These are phyloP conservation scores for Zygogramma bicolorata DNA, from an alignment of 2,888 invertebrate genomes.

Conservation along the genomic window DNA sequence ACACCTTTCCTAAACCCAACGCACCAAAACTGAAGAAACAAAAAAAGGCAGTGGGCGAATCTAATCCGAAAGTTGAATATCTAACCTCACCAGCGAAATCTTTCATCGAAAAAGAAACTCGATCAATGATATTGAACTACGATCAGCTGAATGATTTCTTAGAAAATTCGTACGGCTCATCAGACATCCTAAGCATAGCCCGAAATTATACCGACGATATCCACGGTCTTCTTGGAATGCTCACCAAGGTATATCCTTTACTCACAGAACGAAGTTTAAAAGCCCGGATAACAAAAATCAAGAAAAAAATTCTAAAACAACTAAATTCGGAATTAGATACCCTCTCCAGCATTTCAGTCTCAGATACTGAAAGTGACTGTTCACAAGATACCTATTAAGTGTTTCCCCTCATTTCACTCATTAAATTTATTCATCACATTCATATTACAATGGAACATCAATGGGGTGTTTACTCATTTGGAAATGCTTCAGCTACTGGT, in stretches of 20 bases:
- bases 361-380: constrained; percentile 1
- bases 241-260: background rate
- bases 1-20: constrained; percentile 1
- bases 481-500: background rate
- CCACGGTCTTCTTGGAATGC: constrained; percentile 1
- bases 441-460: constrained; percentile 5
- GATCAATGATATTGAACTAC: constrained; percentile 1
- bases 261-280: background rate
- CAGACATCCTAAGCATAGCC: background rate
- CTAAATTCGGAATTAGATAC: constrained; percentile 5
- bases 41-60: background rate
- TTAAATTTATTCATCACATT: background rate
- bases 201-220: constrained; percentile 2
- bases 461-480: constrained; percentile 10
- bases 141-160: constrained; percentile 4
- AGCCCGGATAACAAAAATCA: constrained; percentile 13
- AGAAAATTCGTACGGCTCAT: constrained; percentile 1
- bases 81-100: constrained; percentile 7
- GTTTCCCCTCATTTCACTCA: background rate
- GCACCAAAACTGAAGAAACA: constrained; percentile 6
- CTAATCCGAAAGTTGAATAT: background rate
- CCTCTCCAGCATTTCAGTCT: background rate
- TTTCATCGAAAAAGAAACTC: constrained; percentile 15
- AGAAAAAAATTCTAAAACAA: constrained; percentile 10
- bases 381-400: constrained; percentile 4